These are phyloP conservation scores for Pandion haliaetus DNA, from an alignment of 2,113 vertebrate genomes.

Conservation along the genomic window DNA sequence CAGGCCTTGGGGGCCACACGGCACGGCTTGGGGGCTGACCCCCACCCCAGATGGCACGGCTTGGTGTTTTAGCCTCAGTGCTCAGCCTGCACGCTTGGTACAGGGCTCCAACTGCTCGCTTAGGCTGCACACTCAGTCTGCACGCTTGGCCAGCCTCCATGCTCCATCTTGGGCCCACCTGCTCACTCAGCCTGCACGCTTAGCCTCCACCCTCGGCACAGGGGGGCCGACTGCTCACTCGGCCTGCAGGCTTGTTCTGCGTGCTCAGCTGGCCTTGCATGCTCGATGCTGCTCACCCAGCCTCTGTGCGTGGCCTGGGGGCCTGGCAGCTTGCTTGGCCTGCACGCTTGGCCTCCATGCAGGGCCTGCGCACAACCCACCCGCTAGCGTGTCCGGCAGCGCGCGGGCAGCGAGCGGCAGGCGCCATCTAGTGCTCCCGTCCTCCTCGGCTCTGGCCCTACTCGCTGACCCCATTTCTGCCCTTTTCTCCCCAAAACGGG, in stretches of 20 bases:
- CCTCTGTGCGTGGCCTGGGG: not conserved
- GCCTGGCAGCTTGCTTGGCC: not conserved
- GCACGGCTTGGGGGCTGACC: not conserved
- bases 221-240: not conserved
- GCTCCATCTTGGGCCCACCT: not conserved
- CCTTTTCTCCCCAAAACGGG: not conserved
- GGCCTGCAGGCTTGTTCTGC: not conserved
- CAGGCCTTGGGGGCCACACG: not conserved
- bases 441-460: not conserved
- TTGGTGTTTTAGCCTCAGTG: no score
- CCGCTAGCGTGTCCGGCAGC: not conserved
- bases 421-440: conserved; percentile 38
- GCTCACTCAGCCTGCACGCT: not conserved
- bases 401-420: not conserved
- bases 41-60: rapidly evolving
- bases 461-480: not conserved
- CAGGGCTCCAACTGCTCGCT: not conserved
- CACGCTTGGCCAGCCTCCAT: rapidly evolving
- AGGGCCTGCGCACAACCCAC: no score
- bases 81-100: rapidly evolving
- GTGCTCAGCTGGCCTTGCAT: not conserved
- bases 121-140: not conserved
- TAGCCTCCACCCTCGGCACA: not conserved
- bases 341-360: not conserved
- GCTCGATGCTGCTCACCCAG: rapidly evolving